Conservation (phyloP, 2,888 invertebrate species). For the Metacarcinus magister region DNA sequence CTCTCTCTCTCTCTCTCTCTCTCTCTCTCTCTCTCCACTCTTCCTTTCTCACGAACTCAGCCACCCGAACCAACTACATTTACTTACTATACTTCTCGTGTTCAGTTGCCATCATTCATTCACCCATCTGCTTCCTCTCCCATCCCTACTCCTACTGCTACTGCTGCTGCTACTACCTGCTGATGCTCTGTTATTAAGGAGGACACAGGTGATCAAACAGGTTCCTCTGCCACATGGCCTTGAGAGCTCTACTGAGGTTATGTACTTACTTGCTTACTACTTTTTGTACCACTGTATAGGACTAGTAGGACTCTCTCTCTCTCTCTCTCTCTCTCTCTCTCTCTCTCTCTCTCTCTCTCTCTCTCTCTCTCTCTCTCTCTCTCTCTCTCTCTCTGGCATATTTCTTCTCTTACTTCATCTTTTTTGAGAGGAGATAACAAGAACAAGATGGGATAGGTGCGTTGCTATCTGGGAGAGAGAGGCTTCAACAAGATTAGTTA, state of each 20-base stretch:
- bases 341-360: not conserved
- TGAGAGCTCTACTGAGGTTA: not conserved
- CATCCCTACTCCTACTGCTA: not conserved
- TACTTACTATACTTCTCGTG: not conserved
- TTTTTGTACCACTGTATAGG: not conserved
- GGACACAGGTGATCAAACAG: not conserved
- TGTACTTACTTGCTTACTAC: too few species aligned
- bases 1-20: conserved; percentile 65
- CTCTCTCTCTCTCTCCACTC: conserved; percentile 15
- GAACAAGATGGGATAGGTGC: not conserved
- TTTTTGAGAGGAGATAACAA: not conserved
- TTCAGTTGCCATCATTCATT: not conserved
- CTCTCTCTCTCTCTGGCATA: not conserved
- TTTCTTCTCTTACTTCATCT: not conserved
- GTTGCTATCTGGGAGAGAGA: not conserved
- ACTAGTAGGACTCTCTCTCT: not conserved
- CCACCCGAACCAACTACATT: not conserved
- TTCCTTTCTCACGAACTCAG: not conserved
- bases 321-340: not conserved
- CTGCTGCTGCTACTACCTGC: not conserved
- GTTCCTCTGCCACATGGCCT: not conserved
- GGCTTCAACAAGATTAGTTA: conserved; percentile 20
- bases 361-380: too few species aligned
- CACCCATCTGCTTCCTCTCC: not conserved
- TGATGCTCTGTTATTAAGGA: not conserved